Base-by-base conservation (phyloP, 2,888 invertebrate species). In the Bombylius discolor region DNA sequence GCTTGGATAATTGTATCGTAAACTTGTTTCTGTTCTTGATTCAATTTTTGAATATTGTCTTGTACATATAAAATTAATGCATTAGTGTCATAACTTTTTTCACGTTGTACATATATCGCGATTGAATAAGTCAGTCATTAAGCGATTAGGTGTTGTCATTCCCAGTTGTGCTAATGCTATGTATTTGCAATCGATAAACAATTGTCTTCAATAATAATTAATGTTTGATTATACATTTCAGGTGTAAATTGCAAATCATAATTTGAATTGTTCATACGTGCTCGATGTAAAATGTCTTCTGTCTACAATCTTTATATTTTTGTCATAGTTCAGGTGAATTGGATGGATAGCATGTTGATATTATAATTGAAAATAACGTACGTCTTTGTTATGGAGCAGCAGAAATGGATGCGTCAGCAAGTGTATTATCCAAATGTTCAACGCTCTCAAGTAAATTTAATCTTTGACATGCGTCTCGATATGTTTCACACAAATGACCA, bases 401-500 rank as follows among this genome's bases (percentile, higher is more conserved):
- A 7, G 58, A 51, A 49, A 56, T 45, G 13, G 49, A 42, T 47
- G 62, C 52, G 53, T 60, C 58, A 12, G 36, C 54, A 31, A 63
- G 51, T 56, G 57, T 44, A 33, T 9, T 52, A n/a, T 58, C 57
- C 59, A 58, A 61, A 55, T 62, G 59, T 13, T 46, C 34, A 49
- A 61, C 67, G 58, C 66, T 63, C 60, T 69, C 66, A 23, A 68
- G 62, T 52, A 72, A 65, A 53, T 63, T 53, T 39, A 67, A 62
- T 36, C 55, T 57, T 61, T 65, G 62, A 62, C 69, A 70, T 32
- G 71, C 70, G 54, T 64, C 67, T 51, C 66, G 60, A 64, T 64
- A 73, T 56, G 70, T 67, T 34, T 45, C 60, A 58, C 61, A 69
- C 50, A 66, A n/a, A 60, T 49, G 42, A 60, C 67, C 69, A 66